Percentiles rank a stretch among this genome's conserved stretches.
These are phyloP conservation scores for Donacobius atricapilla DNA, from an alignment of 2,113 vertebrate species.

Conservation along the genomic window DNA sequence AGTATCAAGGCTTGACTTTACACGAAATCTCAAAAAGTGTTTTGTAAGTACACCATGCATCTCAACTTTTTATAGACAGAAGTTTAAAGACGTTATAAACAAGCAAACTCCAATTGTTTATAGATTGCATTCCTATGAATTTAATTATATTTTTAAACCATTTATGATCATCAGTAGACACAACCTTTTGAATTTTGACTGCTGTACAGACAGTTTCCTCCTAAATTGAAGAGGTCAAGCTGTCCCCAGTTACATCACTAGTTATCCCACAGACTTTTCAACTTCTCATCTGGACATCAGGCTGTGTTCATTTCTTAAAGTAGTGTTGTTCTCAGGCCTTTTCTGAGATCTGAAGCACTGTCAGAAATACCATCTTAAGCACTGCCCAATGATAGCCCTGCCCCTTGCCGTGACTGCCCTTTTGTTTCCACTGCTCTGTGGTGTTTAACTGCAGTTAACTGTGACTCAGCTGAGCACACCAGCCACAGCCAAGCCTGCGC, in stretches of 20 bases:
- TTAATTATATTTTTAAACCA: background rate
- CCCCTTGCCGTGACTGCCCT: background rate
- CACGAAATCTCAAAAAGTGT: background rate
- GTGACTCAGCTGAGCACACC: background rate
- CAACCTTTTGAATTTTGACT: background rate
- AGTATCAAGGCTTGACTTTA: background rate
- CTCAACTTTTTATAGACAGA: background rate
- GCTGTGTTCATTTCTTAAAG: background rate
- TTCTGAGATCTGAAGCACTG: background rate
- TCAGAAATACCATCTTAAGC: background rate
- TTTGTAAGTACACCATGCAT: background rate
- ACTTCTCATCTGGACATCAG: background rate
- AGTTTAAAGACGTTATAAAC: background rate
- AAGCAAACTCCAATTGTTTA: background rate
- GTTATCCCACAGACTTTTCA: background rate
- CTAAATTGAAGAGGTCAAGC: background rate
- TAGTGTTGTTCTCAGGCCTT: background rate
- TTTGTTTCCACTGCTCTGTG: background rate
- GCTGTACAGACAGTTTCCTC: background rate
- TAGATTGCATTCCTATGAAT: background rate
- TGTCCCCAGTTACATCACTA: background rate
- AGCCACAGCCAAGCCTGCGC: background rate
- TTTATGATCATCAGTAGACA: background rate
- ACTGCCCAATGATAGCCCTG: background rate
- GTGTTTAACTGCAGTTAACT: background rate